phyloP scores from a whole-genome alignment of 2,888 invertebrate species.

The Apodemia zela region DNA sequence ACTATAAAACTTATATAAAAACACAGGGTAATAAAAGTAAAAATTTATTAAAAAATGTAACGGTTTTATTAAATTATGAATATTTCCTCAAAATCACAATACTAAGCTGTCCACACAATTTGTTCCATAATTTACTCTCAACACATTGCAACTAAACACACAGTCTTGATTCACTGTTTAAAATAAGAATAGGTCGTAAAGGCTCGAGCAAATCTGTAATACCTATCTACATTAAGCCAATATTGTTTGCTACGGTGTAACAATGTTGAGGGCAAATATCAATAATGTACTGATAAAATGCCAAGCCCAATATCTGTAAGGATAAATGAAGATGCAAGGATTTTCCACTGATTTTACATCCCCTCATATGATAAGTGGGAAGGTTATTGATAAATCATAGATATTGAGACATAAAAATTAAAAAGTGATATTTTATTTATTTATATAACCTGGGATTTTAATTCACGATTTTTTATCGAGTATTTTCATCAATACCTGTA shows the following conservation, averaged over 20 bases:
- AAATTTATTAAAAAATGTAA: conserved; percentile 54
- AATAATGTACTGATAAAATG: not conserved
- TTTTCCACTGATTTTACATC: not conserved
- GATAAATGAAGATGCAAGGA: not conserved
- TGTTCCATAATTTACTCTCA: conserved; percentile 76
- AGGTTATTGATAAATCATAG: not conserved
- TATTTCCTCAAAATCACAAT: conserved; percentile 59
- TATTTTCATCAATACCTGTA: too few species aligned
- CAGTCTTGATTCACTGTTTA: conserved; percentile 51
- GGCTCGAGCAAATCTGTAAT: not conserved
- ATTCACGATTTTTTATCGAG: too few species aligned
- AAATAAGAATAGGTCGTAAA: conserved; percentile 49
- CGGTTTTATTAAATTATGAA: conserved; percentile 76
- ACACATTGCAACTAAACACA: conserved; percentile 66
- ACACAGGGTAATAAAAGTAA: conserved; percentile 17
- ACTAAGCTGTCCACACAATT: conserved; percentile 67
- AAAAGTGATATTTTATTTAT: too few species aligned
- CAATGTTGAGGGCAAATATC: not conserved
- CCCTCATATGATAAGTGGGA: not conserved
- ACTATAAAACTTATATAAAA: too few species aligned
- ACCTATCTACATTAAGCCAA: not conserved
- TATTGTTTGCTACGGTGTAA: not conserved
- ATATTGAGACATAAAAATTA: too few species aligned
- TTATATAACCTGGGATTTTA: too few species aligned
- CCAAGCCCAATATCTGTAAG: not conserved